phyloP scores from a whole-genome alignment of 2,797 vertebrate genomes.

The Tangara arthus region DNA sequence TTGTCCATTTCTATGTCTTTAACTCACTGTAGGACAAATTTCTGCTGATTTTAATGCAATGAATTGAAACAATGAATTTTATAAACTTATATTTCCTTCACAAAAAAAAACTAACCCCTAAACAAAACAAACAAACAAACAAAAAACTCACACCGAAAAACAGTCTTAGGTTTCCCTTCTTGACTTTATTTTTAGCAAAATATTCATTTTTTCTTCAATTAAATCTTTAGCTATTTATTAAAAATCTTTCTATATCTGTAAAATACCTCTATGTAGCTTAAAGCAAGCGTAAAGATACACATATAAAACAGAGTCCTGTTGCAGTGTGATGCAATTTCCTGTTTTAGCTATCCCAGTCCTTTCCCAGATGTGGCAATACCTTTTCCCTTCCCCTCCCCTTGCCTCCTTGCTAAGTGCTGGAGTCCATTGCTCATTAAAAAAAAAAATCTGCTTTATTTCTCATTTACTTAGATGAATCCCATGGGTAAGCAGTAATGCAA shows the following conservation, averaged over 20 bases:
- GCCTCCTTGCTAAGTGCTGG: too few species aligned
- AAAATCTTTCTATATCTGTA: neutral
- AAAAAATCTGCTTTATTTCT: neutral
- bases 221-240: neutral
- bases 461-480: neutral
- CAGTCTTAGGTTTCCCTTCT: neutral
- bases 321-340: too few species aligned
- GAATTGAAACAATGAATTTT: rapidly evolving
- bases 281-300: neutral
- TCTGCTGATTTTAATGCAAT: neutral
- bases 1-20: neutral
- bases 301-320: neutral
- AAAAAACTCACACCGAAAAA: rapidly evolving
- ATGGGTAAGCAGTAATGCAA: neutral
- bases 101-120: neutral
- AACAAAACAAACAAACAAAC: neutral
- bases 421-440: neutral
- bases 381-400: too few species aligned
- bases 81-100: neutral
- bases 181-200: neutral
- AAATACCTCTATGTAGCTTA: neutral
- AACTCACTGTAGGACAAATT: neutral
- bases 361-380: too few species aligned
- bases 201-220: neutral
- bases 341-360: too few species aligned